phyloP scores from a whole-genome alignment of 2,888 invertebrate genomes.

The Masnerella sp. region DNA sequence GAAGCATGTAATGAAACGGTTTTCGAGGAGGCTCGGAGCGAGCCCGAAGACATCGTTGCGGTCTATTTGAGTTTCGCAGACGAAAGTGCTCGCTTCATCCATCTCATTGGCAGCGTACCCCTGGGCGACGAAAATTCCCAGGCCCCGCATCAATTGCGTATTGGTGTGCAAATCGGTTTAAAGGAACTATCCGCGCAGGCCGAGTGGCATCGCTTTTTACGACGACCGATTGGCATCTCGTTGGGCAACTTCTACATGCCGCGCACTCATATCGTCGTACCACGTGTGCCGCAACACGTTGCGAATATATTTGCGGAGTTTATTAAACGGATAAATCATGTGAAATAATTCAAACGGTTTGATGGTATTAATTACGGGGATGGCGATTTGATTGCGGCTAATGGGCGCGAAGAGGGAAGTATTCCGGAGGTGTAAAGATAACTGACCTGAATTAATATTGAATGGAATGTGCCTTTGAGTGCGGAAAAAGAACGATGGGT shows the following conservation, averaged over 20 bases:
- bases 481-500: too few relatives aligned
- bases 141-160: conserved; percentile 57
- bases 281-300: conserved; percentile 31
- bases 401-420: conserved; percentile 3
- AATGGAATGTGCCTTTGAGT: neutral
- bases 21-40: conserved; percentile 31
- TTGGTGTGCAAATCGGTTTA: conserved; percentile 55
- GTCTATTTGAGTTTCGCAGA: conserved; percentile 62
- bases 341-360: conserved; percentile 5
- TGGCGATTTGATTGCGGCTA: conserved; percentile 3
- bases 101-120: conserved; percentile 25
- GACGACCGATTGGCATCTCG: conserved; percentile 54
- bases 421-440: too few relatives aligned
- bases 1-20: conserved; percentile 20
- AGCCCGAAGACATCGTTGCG: conserved; percentile 53
- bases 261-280: conserved; percentile 38
- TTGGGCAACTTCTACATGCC: conserved; percentile 44
- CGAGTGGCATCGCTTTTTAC: conserved; percentile 58
- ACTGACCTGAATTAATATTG: neutral
- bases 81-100: conserved; percentile 16
- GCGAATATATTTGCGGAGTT: conserved; percentile 29
- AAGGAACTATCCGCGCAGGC: conserved; percentile 45
- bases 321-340: conserved; percentile 35
- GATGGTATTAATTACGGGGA: conserved; percentile 16
- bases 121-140: conserved; percentile 51